Conservation (phyloP, 2,113 vertebrate species). For the Pangasianodon gigas region DNA sequence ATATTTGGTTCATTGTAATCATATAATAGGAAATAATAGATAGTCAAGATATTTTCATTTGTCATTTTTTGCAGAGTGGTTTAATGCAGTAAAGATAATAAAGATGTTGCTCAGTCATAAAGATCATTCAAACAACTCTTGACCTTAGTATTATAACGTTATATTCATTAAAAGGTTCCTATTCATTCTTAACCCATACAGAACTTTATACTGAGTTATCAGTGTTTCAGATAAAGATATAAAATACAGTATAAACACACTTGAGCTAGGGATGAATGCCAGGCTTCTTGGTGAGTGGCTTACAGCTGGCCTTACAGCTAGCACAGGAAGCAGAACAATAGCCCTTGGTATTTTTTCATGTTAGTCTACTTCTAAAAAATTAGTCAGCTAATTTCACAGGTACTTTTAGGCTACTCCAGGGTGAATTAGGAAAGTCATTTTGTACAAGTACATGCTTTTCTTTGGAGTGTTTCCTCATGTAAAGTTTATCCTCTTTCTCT, state of each 20-base stretch:
- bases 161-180: neutral
- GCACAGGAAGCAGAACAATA: neutral
- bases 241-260: neutral
- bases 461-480: neutral
- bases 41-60: too few species aligned
- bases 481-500: slow-evolving; percentile 7
- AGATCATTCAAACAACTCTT: neutral
- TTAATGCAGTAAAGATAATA: neutral
- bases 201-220: neutral
- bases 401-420: slow-evolving; percentile 20
- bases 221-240: neutral
- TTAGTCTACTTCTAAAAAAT: neutral
- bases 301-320: neutral
- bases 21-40: too few species aligned
- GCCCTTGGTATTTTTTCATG: neutral
- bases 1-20: too few species aligned
- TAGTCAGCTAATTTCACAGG: neutral
- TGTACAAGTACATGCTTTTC: neutral
- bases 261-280: neutral
- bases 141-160: neutral
- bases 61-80: neutral
- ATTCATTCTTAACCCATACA: neutral
- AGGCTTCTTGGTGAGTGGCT: neutral
- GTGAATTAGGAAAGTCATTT: slow-evolving; percentile 2
- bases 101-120: neutral